Percentiles rank a stretch among this genome's conserved stretches.
Evolutionary conservation across 2,113 vertebrate genomes (phyloP).

Genomic region (Paraplagusia blochii): DNA sequence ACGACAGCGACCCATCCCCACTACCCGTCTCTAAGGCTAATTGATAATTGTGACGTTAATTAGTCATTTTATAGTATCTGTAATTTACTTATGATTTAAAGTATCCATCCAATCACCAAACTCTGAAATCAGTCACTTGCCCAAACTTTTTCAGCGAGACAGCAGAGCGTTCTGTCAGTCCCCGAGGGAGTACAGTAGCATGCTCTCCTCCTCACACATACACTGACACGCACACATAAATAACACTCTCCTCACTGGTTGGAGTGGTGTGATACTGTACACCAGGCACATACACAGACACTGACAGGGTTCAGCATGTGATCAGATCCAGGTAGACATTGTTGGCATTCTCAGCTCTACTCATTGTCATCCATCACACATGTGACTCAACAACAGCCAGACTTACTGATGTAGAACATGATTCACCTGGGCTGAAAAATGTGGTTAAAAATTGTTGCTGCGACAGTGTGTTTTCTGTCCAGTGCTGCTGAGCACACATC

Average conservation of each 20-base stretch:
- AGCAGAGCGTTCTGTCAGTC: too few relatives aligned
- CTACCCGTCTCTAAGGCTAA: too few relatives aligned
- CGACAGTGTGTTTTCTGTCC: not conserved
- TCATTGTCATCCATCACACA: constrained; percentile 28
- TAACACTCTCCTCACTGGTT: constrained; percentile 2
- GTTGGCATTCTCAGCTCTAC: constrained; percentile 39
- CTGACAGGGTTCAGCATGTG: constrained; percentile 26
- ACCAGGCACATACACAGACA: constrained; percentile 25
- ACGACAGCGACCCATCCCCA: too few relatives aligned
- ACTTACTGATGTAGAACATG: constrained; percentile 43
- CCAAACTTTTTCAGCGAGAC: too few relatives aligned
- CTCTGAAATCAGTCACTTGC: too few relatives aligned
- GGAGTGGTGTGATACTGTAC: constrained; percentile 19
- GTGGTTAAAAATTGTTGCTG: not conserved
- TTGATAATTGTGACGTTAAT: too few relatives aligned
- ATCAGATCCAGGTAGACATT: constrained; percentile 46
- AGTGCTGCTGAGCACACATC: too few relatives aligned
- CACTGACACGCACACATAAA: constrained; percentile 10
- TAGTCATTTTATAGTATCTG: too few relatives aligned
- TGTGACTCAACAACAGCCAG: constrained; percentile 35
- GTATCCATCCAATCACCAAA: too few relatives aligned
- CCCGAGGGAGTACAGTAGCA: too few relatives aligned
- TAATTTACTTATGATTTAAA: too few relatives aligned
- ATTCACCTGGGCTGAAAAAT: not conserved
- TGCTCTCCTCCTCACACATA: too few relatives aligned